These are phyloP conservation scores for Sisor rabdophorus DNA, from an alignment of 2,113 vertebrate genomes.

Conservation along the genomic window DNA sequence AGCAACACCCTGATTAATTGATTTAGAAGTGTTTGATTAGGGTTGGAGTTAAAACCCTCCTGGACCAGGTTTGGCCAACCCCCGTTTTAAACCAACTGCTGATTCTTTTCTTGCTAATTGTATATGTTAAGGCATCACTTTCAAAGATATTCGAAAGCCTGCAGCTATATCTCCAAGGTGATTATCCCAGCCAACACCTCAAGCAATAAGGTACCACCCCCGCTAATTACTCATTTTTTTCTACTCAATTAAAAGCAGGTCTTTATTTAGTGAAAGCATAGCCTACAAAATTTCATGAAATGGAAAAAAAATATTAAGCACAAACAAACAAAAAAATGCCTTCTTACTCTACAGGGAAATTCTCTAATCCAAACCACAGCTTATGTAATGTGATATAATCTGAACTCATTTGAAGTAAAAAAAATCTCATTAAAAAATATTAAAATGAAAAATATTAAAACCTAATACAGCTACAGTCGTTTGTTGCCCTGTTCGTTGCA, in stretches of 20 bases:
- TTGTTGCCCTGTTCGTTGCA: no score
- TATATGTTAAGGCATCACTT: constrained; percentile 13
- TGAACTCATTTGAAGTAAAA: neutral
- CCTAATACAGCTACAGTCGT: no score
- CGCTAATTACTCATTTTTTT: no score
- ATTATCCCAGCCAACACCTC: neutral
- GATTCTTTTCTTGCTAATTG: constrained; percentile 20
- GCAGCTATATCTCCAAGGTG: neutral
- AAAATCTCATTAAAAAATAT: constrained; percentile 22
- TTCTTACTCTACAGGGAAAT: constrained; percentile 13
- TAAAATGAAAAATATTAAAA: no score
- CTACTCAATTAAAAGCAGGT: no score
- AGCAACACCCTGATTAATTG: no score
- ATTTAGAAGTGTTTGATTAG: no score
- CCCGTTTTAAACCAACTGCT: neutral
- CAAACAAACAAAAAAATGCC: neutral
- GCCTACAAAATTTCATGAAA: neutral
- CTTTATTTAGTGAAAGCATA: neutral
- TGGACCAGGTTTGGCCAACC: neutral
- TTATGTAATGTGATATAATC: constrained; percentile 7
- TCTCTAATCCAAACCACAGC: neutral
- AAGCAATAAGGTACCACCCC: neutral
- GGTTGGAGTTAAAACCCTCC: no score
- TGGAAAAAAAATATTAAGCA: neutral
- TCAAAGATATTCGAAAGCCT: neutral